Base-by-base conservation (phyloP, 1,140 invertebrate species). In the Holotrichia oblita region DNA sequence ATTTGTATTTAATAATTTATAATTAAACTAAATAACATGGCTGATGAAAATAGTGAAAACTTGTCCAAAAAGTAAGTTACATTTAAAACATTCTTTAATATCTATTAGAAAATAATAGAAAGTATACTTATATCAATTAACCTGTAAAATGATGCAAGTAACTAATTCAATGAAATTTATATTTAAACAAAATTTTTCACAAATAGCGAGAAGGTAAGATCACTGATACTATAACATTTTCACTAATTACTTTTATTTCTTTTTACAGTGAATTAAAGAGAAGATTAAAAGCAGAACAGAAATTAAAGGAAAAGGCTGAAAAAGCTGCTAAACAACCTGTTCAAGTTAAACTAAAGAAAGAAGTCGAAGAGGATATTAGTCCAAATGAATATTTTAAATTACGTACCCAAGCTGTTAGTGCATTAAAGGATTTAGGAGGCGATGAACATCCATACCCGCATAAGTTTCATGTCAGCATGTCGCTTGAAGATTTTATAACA, bases 401-500 rank as follows among this genome's bases (percentile, higher is more conserved):
- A 24, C 90, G 98, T 80, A 92, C 91, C 0, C 89, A 91, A 78
- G 92, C 93, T 34, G 89, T 99, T 20, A 89, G 91, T 59, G 91
- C 95, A 48, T 87, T 97, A 4, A 99, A 99, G 88, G 88, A 88
- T 20, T 8, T 83, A 42, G 86, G 87, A 8, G 88, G 89, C 0
- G 91, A 91, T n/a, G 90, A 94, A 22, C 90, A 94, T 87, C 98
- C 98, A n/a, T 99, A 99, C 87, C 98, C 98, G 20, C 99, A 99
- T 87, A 99, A 99, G 88, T 99, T 98, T 85, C 90, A 97, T 89
- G 98, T 99, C 0, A 91, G 93, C 3, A 96, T 93, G 24, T 98
- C 97, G 0, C 87, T 99, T 76, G 91, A 93, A 83, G 93, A 95
- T 24, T 99, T 98, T 85, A 96, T 99, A 81, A 91, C 94, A 73